Evolutionary conservation across 2,797 vertebrate species (phyloP), one percentile per base, ranked within the genome.

Genomic region (Oophaga sylvatica): DNA sequence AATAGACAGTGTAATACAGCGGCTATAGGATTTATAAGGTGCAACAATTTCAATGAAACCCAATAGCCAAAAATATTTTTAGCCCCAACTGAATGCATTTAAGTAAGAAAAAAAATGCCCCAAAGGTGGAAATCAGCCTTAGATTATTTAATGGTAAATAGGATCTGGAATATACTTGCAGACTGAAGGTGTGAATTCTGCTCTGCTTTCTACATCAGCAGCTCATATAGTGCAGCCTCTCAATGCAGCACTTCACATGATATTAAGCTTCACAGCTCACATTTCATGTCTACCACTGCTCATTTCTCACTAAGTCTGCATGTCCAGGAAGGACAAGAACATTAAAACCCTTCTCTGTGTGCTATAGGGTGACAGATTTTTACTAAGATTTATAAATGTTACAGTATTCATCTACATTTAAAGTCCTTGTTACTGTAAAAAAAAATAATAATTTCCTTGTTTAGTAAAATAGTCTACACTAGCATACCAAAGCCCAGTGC

Each of bases 221-320:
- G 71, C 71, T 73, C 35, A 48, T 75, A 48, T 75, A 75, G 8
- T 75, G 41, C 71, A 12, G 71, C 35, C 35, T 75, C 71, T 75
- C 41, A 1, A 9, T 48, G 71, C 41, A 45, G 71, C 2, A 20
- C 71, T 48, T 75, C 71, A 45, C 19, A 75, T 75, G 35, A 73
- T 73, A 75, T 48, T 75, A 75, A 13, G 41, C 71, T 75, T 75
- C 71, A 75, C 71, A 15, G 71, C 71, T 75, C 71, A 48, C 19
- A 41, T 75, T 75, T 75, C 71, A 75, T 45, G 35, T 75, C 71
- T 75, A 41, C 41, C 35, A 75, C 41, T 48, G 48, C 41, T 75
- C 71, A 48, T 48, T 48, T 75, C 71, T 22, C 71, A 75, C 71
- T 11, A 75, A 19, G 41, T 75, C 71, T 75, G 41, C 35, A 75